Evolutionary conservation across 2,797 vertebrate genomes (phyloP).

Genomic region (Alca torda): DNA sequence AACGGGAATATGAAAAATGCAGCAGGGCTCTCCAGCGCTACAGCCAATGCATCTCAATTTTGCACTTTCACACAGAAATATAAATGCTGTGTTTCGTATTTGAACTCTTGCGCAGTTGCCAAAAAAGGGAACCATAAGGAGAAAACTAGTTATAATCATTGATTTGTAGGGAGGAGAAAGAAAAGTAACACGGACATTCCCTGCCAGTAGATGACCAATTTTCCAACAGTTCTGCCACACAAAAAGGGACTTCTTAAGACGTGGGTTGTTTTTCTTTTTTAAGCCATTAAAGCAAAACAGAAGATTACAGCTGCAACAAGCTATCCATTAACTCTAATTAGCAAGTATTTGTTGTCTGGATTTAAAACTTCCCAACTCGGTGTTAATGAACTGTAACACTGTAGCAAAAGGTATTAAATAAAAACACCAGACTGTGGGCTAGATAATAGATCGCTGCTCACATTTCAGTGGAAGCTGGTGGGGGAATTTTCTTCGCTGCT

Average conservation of each 20-base stretch:
- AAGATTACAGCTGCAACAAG: slow-evolving; percentile 42
- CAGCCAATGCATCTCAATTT: slow-evolving; percentile 42
- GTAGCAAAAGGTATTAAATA: slow-evolving; percentile 44
- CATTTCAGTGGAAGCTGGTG: neutral
- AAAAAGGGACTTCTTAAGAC: neutral
- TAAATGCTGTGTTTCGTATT: neutral
- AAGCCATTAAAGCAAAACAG: slow-evolving; percentile 23
- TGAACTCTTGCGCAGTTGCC: neutral
- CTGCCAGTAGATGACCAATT: slow-evolving; percentile 46
- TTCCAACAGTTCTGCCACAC: slow-evolving; percentile 33
- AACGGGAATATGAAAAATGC: slow-evolving; percentile 52
- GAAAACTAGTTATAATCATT: slow-evolving; percentile 9
- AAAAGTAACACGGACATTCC: neutral
- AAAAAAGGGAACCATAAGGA: neutral
- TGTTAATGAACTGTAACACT: slow-evolving; percentile 44
- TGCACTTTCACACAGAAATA: slow-evolving; percentile 13
- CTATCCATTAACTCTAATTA: slow-evolving; percentile 56
- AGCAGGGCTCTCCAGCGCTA: neutral
- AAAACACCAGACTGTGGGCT: neutral
- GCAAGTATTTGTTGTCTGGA: slow-evolving; percentile 31
- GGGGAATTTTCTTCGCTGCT: neutral
- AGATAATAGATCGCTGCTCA: neutral
- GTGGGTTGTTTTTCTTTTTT: neutral
- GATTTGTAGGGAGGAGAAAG: neutral
- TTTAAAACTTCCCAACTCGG: slow-evolving; percentile 50